These are phyloP conservation scores for Drosophila mayri DNA, from an alignment of 1,140 invertebrate genomes.

Conservation along the genomic window DNA sequence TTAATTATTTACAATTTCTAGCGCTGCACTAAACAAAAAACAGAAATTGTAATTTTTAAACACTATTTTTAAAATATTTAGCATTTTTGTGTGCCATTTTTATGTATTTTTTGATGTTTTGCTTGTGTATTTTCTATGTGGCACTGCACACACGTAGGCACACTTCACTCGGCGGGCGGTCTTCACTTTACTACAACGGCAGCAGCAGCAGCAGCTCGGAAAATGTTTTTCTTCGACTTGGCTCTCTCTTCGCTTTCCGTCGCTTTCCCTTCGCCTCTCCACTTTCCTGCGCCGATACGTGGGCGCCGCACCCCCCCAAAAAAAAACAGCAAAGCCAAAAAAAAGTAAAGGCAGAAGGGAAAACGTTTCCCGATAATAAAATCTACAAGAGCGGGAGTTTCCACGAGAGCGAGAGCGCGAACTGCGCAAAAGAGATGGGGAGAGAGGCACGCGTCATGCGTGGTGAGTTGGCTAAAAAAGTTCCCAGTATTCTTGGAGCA, in stretches of 20 bases:
- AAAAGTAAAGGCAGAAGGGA: constrained; percentile 39
- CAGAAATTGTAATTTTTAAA: constrained; percentile 12
- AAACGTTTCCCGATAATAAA: constrained; percentile 78
- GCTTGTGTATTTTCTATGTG: constrained; percentile 16
- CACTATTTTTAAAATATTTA: constrained; percentile 9
- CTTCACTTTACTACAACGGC: constrained; percentile 33
- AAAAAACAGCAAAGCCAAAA: constrained; percentile 49
- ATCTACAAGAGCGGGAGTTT: constrained; percentile 51
- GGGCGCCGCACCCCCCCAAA: constrained; percentile 71
- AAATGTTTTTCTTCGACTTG: constrained; percentile 59
- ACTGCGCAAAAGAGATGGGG: constrained; percentile 30
- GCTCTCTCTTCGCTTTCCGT: constrained; percentile 20
- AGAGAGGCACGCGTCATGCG: constrained; percentile 48
- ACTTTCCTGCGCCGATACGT: constrained; percentile 62
- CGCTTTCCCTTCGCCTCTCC: constrained; percentile 29
- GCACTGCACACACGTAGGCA: constrained; percentile 39
- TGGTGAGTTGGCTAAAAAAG: constrained; percentile 56
- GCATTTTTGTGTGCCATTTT: constrained; percentile 16
- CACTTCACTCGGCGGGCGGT: constrained; percentile 55
- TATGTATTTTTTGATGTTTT: constrained; percentile 12
- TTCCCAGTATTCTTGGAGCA: constrained; percentile 67
- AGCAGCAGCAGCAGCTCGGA: constrained; percentile 60
- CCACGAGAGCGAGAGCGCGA: constrained; percentile 16
- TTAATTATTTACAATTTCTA: constrained; percentile 76
- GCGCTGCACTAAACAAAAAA: constrained; percentile 65